These are phyloP conservation scores for Nesospiza acunhae DNA, from an alignment of 2,113 vertebrate genomes.

Conservation along the genomic window DNA sequence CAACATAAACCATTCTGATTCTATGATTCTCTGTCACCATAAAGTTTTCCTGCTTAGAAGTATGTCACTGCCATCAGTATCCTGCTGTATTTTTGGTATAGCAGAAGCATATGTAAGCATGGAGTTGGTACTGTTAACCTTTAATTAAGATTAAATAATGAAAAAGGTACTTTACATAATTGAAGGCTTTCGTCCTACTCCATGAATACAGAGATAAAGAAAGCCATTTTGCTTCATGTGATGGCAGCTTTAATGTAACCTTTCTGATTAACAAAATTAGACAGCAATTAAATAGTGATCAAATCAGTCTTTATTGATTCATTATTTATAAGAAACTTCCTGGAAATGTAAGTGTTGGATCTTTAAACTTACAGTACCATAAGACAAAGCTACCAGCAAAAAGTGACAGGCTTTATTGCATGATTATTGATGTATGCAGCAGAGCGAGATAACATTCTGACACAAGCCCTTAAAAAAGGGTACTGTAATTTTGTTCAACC, in stretches of 20 bases:
- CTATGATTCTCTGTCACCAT: neutral
- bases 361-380: neutral
- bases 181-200: neutral
- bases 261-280: neutral
- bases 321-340: neutral
- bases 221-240: neutral
- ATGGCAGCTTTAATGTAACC: neutral
- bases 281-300: neutral
- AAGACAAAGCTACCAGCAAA: neutral
- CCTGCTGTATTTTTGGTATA: neutral
- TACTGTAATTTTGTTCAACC: constrained; percentile 62
- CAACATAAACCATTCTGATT: neutral
- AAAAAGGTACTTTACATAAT: neutral
- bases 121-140: neutral
- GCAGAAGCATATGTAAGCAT: neutral
- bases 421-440: neutral
- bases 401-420: neutral
- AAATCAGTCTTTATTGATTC: constrained; percentile 19
- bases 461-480: constrained; percentile 51
- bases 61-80: neutral
- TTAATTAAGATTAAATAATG: neutral
- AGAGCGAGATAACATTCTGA: neutral
- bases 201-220: neutral
- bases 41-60: neutral
- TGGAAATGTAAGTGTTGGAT: neutral